Percentiles rank a stretch among this genome's conserved stretches.
Conservation (phyloP, 2,113 vertebrate species). For the Triplophysa siluroides region DNA sequence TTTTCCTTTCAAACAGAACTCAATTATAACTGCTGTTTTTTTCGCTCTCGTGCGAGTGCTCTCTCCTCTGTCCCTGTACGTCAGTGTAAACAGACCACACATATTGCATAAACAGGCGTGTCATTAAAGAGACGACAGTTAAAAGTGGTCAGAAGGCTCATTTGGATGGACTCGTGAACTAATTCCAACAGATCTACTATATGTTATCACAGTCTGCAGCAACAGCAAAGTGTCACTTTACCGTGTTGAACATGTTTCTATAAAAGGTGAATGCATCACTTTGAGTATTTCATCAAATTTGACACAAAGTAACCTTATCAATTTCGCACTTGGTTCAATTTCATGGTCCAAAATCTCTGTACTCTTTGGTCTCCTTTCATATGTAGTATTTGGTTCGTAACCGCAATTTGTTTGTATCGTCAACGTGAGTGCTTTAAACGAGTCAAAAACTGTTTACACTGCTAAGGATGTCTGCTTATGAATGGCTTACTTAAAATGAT, state of each 20-base stretch:
- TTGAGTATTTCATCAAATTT: not conserved
- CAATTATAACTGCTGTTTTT: constrained; percentile 57
- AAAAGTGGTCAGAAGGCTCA: constrained; percentile 45
- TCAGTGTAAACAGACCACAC: constrained; percentile 57
- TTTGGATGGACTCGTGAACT: constrained; percentile 47
- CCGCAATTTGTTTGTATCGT: no score
- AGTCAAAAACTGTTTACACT: no score
- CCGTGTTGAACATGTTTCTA: not conserved
- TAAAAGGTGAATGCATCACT: not conserved
- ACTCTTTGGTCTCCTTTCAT: no score
- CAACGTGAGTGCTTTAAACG: no score
- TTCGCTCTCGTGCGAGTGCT: constrained; percentile 36
- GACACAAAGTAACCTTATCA: not conserved
- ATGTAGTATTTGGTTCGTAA: no score
- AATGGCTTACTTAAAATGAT: no score
- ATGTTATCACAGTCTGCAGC: not conserved
- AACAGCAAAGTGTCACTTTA: constrained; percentile 14
- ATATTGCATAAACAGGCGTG: constrained; percentile 41
- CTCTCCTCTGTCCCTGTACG: constrained; percentile 27
- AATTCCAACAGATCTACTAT: constrained; percentile 44
- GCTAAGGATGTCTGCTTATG: no score
- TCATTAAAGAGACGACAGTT: constrained; percentile 40
- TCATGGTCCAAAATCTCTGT: no score
- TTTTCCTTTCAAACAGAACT: constrained; percentile 67
- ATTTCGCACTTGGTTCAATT: no score